Conservation (phyloP, 2,797 vertebrate species). For the Sebastes oblongus region DNA sequence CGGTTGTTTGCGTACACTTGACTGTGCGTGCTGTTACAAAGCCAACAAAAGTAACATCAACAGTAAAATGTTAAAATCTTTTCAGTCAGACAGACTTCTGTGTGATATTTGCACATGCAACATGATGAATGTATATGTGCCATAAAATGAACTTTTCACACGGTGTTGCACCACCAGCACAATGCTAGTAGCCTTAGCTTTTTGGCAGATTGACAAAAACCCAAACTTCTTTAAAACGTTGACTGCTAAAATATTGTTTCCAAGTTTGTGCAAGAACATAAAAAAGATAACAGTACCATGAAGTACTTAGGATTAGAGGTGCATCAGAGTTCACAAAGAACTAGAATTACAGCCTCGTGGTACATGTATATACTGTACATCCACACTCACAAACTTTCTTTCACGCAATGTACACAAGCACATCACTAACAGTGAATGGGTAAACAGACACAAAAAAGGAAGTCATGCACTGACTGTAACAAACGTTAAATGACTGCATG, state of each 20-base stretch:
- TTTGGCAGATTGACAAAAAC: neutral
- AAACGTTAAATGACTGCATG: slow-evolving; percentile 71
- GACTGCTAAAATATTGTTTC: neutral
- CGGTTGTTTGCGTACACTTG: too few species aligned
- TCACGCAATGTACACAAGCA: slow-evolving; percentile 45
- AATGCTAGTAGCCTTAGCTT: neutral
- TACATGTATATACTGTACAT: slow-evolving; percentile 18
- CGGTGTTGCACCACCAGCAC: neutral
- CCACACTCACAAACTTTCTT: slow-evolving; percentile 1
- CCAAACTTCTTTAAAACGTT: fast-evolving
- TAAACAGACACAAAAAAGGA: slow-evolving; percentile 48
- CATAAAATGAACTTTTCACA: neutral
- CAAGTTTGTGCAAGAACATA: too few species aligned
- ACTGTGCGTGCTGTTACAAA: too few species aligned
- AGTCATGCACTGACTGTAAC: slow-evolving; percentile 59
- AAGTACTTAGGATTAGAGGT: too few species aligned
- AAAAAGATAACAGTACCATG: too few species aligned
- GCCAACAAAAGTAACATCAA: neutral
- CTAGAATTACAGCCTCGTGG: neutral
- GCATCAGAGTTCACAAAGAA: too few species aligned
- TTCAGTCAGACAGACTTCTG: neutral
- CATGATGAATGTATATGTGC: neutral
- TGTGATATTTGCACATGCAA: neutral
- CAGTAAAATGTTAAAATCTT: neutral
- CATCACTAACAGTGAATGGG: slow-evolving; percentile 43